These are phyloP conservation scores for Periophthalmus magnuspinnatus DNA, from an alignment of 2,797 vertebrate species.

Conservation along the genomic window DNA sequence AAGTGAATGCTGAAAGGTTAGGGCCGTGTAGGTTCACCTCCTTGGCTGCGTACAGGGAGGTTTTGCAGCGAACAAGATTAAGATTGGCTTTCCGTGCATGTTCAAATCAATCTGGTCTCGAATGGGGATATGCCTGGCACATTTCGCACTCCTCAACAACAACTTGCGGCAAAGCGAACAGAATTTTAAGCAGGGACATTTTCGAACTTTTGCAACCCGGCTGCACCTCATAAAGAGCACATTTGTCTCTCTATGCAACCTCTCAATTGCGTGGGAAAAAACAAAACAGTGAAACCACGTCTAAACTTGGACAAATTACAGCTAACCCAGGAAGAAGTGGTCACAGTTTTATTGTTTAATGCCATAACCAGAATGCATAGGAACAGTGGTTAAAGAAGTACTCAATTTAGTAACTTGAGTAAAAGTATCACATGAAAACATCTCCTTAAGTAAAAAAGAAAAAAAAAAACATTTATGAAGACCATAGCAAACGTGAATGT, in stretches of 20 bases:
- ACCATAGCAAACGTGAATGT: too few relatives aligned
- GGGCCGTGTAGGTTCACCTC: not conserved
- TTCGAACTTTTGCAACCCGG: not conserved
- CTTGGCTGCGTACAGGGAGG: not conserved
- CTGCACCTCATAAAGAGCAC: not conserved
- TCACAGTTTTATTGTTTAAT: too few relatives aligned
- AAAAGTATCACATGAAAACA: too few relatives aligned
- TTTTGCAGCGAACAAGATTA: constrained; percentile 3
- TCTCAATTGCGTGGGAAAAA: not conserved
- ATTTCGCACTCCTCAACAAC: not conserved
- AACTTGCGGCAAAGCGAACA: not conserved
- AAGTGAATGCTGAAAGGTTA: not conserved
- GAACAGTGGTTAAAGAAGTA: too few relatives aligned
- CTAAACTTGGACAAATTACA: too few relatives aligned
- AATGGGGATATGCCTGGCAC: not conserved
- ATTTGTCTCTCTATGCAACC: not conserved
- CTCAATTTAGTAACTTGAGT: too few relatives aligned
- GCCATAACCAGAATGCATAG: too few relatives aligned
- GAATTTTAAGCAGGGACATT: not conserved
- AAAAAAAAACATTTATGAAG: too few relatives aligned
- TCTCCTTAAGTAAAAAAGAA: too few relatives aligned
- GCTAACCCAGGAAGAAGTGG: too few relatives aligned
- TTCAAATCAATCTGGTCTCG: not conserved
- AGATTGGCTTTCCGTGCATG: constrained; percentile 1
- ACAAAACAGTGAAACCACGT: too few relatives aligned